A percentile compares a stretch with the other conserved stretches of the same genome.
Conservation (phyloP, 2,113 vertebrate genomes). For the Thryonomys swinderianus region DNA sequence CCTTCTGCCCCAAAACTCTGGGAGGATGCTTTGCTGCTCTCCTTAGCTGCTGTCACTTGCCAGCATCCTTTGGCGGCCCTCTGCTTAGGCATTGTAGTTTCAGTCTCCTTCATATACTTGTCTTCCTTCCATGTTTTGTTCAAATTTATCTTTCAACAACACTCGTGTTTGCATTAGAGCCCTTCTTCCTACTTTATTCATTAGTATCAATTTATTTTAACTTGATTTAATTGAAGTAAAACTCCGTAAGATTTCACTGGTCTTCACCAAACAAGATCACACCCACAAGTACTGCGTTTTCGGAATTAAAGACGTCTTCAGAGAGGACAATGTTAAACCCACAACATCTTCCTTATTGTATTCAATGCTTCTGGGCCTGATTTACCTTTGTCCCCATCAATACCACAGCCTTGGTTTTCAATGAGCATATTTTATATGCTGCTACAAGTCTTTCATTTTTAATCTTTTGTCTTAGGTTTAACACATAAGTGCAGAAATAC, state of each 20-base stretch:
- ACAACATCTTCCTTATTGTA: not conserved
- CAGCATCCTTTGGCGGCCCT: too few species aligned
- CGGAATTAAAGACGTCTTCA: not conserved
- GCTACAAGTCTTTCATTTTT: not conserved
- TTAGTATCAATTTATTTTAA: not conserved
- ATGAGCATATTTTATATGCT: not conserved
- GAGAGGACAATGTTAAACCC: not conserved
- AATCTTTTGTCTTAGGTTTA: conserved; percentile 34
- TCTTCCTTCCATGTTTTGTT: not conserved
- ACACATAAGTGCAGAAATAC: not conserved
- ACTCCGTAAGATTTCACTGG: not conserved
- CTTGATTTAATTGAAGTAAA: not conserved
- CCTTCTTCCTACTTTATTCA: too few species aligned
- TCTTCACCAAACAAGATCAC: not conserved
- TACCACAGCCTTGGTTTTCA: not conserved
- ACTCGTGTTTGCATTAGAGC: not conserved
- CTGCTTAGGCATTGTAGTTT: fast-evolving
- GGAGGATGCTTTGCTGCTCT: not conserved
- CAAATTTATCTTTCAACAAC: not conserved
- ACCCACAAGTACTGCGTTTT: not conserved
- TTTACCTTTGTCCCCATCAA: not conserved
- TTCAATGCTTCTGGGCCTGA: not conserved
- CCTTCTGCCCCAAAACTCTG: not conserved
- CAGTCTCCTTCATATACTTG: not conserved
- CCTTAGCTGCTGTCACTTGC: not conserved